A percentile compares a stretch with the other conserved stretches of the same genome.
Conservation (phyloP, 2,888 invertebrate genomes). For the Pyralis farinalis region DNA sequence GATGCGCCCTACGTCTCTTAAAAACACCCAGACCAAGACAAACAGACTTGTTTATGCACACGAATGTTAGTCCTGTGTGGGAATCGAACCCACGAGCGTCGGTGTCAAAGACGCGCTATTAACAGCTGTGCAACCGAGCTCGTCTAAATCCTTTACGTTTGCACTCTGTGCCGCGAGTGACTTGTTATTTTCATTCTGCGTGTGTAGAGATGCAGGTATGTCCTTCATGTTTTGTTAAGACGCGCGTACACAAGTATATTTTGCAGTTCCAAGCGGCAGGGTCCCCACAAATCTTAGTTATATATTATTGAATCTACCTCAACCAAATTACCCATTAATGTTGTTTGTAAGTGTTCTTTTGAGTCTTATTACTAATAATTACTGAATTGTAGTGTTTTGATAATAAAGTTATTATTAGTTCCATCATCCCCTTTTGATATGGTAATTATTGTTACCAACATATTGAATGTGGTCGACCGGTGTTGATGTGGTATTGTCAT, state of each 20-base stretch:
- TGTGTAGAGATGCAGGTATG: no score
- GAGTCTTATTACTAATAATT: slow-evolving; percentile 74
- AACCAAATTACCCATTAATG: slow-evolving; percentile 77
- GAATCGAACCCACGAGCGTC: no score
- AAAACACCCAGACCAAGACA: no score
- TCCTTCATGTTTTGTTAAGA: background rate
- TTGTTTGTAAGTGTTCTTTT: slow-evolving; percentile 77
- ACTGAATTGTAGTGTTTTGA: slow-evolving; percentile 72
- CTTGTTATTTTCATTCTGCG: no score
- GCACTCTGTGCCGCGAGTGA: no score
- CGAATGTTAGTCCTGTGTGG: no score
- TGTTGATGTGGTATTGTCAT: slow-evolving; percentile 62
- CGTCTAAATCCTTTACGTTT: no score
- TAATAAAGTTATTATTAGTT: slow-evolving; percentile 67
- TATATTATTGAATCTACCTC: slow-evolving; percentile 72
- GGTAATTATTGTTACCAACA: slow-evolving; percentile 75
- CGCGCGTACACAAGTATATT: slow-evolving; percentile 4
- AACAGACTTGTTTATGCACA: no score
- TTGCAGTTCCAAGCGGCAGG: slow-evolving; percentile 27
- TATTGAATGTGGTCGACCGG: slow-evolving; percentile 68
- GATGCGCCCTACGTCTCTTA: no score
- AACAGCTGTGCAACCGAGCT: no score
- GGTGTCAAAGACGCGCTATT: no score
- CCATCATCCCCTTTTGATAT: slow-evolving; percentile 74
- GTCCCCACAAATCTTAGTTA: slow-evolving; percentile 41